Evolutionary conservation across 35 echinoderm and acorn worm species (phyloP).

Genomic region (Apostichopus californicus): DNA sequence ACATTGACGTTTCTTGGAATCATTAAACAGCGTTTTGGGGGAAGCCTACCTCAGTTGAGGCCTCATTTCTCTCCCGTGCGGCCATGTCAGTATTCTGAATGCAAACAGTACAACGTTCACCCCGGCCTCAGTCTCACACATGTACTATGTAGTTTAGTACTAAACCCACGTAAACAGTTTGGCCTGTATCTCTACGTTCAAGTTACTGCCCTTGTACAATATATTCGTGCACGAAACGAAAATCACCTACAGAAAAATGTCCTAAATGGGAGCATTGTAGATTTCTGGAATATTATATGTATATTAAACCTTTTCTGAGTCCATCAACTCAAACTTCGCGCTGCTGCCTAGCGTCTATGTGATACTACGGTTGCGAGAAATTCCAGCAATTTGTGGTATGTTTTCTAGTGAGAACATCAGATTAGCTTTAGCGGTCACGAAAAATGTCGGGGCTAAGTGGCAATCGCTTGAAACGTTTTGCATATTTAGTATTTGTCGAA

Average conservation of each 20-base stretch:
- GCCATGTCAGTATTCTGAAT: neutral
- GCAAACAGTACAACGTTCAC: neutral
- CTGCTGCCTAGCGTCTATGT: constrained; percentile 25
- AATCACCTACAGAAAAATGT: neutral
- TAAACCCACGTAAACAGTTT: constrained; percentile 5
- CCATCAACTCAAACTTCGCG: constrained; percentile 52
- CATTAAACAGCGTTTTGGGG: no score
- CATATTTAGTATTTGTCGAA: neutral
- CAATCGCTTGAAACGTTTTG: neutral
- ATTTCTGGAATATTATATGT: neutral
- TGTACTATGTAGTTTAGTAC: neutral
- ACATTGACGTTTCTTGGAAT: no score
- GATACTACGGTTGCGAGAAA: constrained; percentile 42
- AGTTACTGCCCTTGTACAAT: neutral
- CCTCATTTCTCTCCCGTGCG: no score
- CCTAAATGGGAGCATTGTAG: neutral
- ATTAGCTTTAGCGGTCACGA: constrained; percentile 42
- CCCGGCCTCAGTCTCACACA: neutral
- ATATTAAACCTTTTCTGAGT: constrained; percentile 6
- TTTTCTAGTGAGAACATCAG: constrained; percentile 32
- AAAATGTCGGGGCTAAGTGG: constrained; percentile 35
- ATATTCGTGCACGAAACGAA: neutral
- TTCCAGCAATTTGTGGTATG: constrained; percentile 58
- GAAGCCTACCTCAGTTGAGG: no score
- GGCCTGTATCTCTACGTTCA: neutral